Conservation (phyloP, 1,140 invertebrate species). For the Drepana arcuata region DNA sequence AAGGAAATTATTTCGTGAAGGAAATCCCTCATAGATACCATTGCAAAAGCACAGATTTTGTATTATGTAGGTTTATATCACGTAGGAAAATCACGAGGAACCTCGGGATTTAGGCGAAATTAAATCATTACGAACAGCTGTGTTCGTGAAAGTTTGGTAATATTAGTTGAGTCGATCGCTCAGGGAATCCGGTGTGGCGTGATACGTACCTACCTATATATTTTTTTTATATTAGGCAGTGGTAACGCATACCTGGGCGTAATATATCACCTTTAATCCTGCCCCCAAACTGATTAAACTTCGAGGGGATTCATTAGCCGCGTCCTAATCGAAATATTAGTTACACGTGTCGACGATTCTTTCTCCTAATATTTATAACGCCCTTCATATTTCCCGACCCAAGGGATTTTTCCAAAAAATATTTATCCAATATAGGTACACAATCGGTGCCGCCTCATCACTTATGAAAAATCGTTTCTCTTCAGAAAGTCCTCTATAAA, state of each 20-base stretch:
- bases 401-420: conserved; percentile 59
- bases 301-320: conserved; percentile 42
- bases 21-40: too few relatives aligned
- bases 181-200: too few relatives aligned
- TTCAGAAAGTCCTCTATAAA: conserved; percentile 61
- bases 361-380: conserved; percentile 51
- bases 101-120: conserved; percentile 49
- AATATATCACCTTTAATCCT: conserved; percentile 26
- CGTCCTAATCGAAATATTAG: conserved; percentile 61
- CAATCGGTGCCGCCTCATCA: conserved; percentile 66
- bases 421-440: conserved; percentile 64
- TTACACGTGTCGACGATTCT: conserved; percentile 53
- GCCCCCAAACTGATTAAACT: conserved; percentile 33
- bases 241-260: too few relatives aligned
- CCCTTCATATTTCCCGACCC: conserved; percentile 47
- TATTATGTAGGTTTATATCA: too few relatives aligned
- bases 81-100: conserved; percentile 32
- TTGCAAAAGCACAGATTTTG: too few relatives aligned
- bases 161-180: too few relatives aligned
- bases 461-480: conserved; percentile 68
- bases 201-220: too few relatives aligned
- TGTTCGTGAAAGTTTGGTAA: too few relatives aligned
- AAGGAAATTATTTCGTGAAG: too few relatives aligned
- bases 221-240: too few relatives aligned
- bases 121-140: conserved; percentile 63